Conservation (phyloP, 1,140 invertebrate genomes). For the Pantala flavescens region DNA sequence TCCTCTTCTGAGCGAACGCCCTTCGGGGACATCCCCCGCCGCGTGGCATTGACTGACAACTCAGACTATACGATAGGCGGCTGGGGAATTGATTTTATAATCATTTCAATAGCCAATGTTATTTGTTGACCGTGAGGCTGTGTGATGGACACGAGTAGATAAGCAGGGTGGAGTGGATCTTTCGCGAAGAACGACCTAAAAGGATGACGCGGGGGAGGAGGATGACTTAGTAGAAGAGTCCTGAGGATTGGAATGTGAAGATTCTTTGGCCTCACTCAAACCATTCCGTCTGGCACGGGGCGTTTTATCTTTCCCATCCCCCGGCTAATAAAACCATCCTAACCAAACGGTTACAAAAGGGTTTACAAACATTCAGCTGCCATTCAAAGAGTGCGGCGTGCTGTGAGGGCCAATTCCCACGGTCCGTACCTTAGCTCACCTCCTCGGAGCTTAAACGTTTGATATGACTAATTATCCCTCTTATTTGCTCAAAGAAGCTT, state of each 20-base stretch:
- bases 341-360: not conserved
- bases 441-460: no score
- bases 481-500: no score
- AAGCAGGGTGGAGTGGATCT: not conserved
- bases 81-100: not conserved
- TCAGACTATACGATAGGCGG: not conserved
- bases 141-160: not conserved
- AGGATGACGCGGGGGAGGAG: not conserved
- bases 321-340: not conserved
- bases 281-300: not conserved
- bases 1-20: not conserved
- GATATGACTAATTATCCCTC: not conserved
- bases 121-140: not conserved
- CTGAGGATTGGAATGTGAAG: not conserved
- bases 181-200: not conserved
- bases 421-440: not conserved
- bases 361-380: not conserved
- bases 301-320: not conserved
- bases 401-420: not conserved
- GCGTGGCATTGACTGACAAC: not conserved
- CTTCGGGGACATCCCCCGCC: not conserved
- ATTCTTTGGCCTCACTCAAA: not conserved
- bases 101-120: slow-evolving; percentile 6
- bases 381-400: not conserved
- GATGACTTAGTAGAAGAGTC: not conserved